Conservation (phyloP, 2,888 invertebrate species). For the Opisthograptis luteolata region DNA sequence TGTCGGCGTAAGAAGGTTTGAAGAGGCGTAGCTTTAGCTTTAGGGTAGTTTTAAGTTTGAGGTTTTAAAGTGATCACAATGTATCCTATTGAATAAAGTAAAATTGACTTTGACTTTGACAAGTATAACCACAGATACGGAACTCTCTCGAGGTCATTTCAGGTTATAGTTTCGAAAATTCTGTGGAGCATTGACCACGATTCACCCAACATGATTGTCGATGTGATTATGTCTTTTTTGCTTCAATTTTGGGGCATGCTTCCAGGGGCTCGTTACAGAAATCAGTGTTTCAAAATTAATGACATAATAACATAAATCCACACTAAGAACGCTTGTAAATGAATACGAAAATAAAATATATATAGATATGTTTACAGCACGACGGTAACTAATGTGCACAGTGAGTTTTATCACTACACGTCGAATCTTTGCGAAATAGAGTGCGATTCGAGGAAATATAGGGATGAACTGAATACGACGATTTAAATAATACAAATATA, state of each 20-base stretch:
- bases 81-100: too few relatives aligned
- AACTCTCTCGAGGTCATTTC: conserved; percentile 64
- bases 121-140: conserved; percentile 68
- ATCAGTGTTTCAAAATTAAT: conserved; percentile 70
- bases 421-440: conserved; percentile 61
- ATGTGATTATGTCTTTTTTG: conserved; percentile 3
- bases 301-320: conserved; percentile 77
- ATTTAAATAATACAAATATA: conserved; percentile 1
- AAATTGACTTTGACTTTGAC: too few relatives aligned
- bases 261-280: conserved; percentile 71
- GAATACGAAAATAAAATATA: conserved; percentile 77
- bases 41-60: too few relatives aligned
- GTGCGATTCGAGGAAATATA: conserved; percentile 51
- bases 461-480: conserved; percentile 13
- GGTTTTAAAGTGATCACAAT: too few relatives aligned
- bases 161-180: conserved; percentile 60
- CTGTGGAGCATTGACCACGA: conserved; percentile 64
- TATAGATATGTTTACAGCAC: conserved; percentile 80
- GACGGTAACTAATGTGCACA: conserved; percentile 83
- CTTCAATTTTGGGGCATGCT: conserved; percentile 51
- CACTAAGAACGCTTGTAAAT: conserved; percentile 82
- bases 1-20: too few relatives aligned
- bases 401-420: conserved; percentile 70
- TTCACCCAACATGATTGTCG: conserved; percentile 52
- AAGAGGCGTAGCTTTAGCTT: too few relatives aligned